phyloP scores from a whole-genome alignment of 2,113 vertebrate species.

The Chamaetylas fuelleborni region DNA sequence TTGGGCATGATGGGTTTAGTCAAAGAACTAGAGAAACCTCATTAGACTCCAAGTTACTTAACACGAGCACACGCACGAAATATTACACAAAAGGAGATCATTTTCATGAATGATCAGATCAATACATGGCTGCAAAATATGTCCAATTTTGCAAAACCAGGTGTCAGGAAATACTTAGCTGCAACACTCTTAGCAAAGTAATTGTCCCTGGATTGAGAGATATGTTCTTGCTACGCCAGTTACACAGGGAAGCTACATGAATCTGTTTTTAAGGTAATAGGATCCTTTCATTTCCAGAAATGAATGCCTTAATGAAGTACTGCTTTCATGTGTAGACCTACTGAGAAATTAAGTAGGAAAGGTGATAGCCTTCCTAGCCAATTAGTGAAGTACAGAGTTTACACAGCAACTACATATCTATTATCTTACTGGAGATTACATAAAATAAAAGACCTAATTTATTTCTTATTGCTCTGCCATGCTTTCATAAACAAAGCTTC shows the following conservation, averaged over 20 bases:
- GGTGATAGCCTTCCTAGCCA: background rate
- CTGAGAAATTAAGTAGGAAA: background rate
- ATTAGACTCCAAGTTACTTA: background rate
- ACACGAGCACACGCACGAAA: accelerated
- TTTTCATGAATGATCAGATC: background rate
- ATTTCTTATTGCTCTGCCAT: background rate
- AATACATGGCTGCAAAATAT: background rate
- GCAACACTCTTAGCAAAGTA: background rate
- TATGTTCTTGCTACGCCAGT: background rate
- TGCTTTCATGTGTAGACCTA: background rate
- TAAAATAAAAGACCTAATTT: background rate
- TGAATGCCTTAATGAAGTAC: background rate
- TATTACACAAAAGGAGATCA: background rate
- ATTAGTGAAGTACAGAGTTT: background rate
- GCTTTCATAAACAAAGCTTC: background rate
- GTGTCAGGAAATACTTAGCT: background rate
- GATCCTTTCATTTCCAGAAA: background rate
- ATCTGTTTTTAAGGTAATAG: background rate
- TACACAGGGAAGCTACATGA: background rate
- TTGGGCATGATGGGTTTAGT: background rate
- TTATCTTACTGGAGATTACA: background rate
- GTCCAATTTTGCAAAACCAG: background rate
- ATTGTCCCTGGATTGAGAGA: background rate
- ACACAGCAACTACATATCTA: background rate
- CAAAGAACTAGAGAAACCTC: background rate